Evolutionary conservation across 2,797 vertebrate genomes (phyloP), one percentile per base, ranked within the genome.

Genomic region (Scolopax rusticola): DNA sequence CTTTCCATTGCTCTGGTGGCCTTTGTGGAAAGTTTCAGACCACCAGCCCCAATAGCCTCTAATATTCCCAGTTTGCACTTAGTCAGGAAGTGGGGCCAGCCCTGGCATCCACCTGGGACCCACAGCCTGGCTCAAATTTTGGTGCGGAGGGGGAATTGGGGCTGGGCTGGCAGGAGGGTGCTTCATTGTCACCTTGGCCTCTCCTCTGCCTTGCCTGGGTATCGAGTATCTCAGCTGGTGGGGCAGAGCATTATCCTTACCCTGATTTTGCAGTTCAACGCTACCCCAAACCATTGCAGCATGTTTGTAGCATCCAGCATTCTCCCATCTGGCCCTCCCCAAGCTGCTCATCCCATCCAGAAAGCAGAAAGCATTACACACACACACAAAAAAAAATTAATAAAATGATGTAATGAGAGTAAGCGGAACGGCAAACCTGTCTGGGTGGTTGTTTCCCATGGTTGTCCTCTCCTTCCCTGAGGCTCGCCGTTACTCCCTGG

Each of bases 381-480:
- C 36, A 36, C 16, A 43, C 18, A 36, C 18, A 43, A 15, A 79
- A n/a, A 40, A 21, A 47, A 11, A 47, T 20, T 11, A 45, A 47
- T 21, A 21, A 33, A 41, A 82, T 12, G 15, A 36, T 11, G 28
- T 5, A 51, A 47, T 5, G 24, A 71, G 45, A 75, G 40, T 12
- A 43, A 83, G 47, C 0, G 0, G 21, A 90, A 79, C 2, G 13
- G 70, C 43, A 68, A 71, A 17, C 32, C 47, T 12, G 25, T 7
- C 50, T 28, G 43, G 1, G 4, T 10, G 0, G 0, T 12, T 1
- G 11, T 50, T 89, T 32, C 54, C 50, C 40, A 8, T 0, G 5
- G 27, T 18, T 33, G 36, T 30, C 4, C 50, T 30, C 13, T 25
- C 9, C 27, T 5, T 28, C 57, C 57, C 21, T 0, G 0, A 10